Evolutionary conservation across 2,113 vertebrate genomes (phyloP).

Genomic region (Epinephelus moara): DNA sequence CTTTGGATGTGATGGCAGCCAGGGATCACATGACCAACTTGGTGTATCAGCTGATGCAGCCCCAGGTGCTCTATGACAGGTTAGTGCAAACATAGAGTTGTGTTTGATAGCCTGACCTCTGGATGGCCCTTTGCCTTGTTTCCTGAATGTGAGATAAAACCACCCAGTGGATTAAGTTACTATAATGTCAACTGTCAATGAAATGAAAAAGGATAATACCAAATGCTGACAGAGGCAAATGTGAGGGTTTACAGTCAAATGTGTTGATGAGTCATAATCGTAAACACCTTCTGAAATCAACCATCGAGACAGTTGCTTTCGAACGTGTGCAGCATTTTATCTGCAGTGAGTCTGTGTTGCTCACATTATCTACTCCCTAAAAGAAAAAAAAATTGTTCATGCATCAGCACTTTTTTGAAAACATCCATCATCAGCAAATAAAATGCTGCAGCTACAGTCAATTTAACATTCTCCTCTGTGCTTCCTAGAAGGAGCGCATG

Average conservation of each 20-base stretch:
- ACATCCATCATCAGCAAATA: slow-evolving; percentile 71
- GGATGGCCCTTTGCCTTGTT: neutral
- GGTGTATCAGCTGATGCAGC: slow-evolving; percentile 86
- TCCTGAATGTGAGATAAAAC: neutral
- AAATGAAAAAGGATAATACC: neutral
- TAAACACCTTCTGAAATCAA: slow-evolving; percentile 19
- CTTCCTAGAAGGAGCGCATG: slow-evolving; percentile 51
- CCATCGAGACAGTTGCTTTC: slow-evolving; percentile 20
- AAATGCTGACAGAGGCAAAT: neutral
- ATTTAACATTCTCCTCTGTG: slow-evolving; percentile 51
- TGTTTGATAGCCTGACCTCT: neutral
- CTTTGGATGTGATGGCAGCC: slow-evolving; percentile 89
- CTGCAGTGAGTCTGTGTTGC: slow-evolving; percentile 17
- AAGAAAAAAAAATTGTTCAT: slow-evolving; percentile 39
- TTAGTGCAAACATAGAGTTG: slow-evolving; percentile 57
- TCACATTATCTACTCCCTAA: slow-evolving; percentile 45
- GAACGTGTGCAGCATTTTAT: slow-evolving; percentile 31
- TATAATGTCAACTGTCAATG: neutral
- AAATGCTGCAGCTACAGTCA: slow-evolving; percentile 60
- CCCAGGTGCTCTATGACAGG: slow-evolving; percentile 92
- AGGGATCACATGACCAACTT: slow-evolving; percentile 89
- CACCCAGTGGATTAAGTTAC: neutral
- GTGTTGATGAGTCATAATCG: neutral
- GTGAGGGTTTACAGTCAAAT: slow-evolving; percentile 8
- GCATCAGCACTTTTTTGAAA: slow-evolving; percentile 65